Percentiles rank a stretch among this genome's conserved stretches.
phyloP scores from a whole-genome alignment of 1,140 invertebrate species.

The Cydia strobilella region DNA sequence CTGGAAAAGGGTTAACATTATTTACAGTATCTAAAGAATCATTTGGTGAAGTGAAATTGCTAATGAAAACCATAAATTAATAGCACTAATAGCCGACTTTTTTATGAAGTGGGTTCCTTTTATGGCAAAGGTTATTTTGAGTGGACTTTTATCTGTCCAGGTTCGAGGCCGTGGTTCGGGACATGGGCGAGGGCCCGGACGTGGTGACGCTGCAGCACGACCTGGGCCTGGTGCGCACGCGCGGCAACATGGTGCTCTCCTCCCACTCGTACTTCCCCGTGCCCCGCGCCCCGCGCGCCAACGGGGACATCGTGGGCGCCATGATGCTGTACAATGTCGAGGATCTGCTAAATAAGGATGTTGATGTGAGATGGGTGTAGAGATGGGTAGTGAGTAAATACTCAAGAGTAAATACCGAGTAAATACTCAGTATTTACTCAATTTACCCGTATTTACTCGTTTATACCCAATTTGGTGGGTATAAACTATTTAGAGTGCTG shows the following conservation, averaged over 20 bases:
- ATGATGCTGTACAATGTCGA: neutral
- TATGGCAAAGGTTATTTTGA: neutral
- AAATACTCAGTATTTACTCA: too few species aligned
- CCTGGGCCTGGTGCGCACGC: constrained; percentile 63
- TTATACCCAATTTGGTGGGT: too few species aligned
- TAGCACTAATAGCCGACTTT: neutral
- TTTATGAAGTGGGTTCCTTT: neutral
- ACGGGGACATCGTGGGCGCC: constrained; percentile 36
- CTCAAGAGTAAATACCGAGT: too few species aligned
- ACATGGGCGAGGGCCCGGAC: constrained; percentile 54
- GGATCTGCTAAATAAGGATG: neutral
- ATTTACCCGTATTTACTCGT: too few species aligned
- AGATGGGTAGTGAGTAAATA: too few species aligned
- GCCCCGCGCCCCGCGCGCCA: constrained; percentile 41
- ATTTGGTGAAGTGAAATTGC: too few species aligned
- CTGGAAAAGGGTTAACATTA: too few species aligned
- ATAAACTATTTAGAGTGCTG: too few species aligned
- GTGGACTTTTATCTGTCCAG: constrained; percentile 39
- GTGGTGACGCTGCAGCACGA: constrained; percentile 65
- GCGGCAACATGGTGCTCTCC: constrained; percentile 45
- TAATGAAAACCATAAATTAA: neutral
- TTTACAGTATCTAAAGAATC: too few species aligned
- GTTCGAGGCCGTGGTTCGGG: constrained; percentile 53
- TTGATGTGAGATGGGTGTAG: neutral
- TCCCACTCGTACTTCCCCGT: constrained; percentile 32